Evolutionary conservation across 1,140 invertebrate genomes (phyloP), one percentile per base, ranked within the genome.

Genomic region (Dufourea novaeangliae): DNA sequence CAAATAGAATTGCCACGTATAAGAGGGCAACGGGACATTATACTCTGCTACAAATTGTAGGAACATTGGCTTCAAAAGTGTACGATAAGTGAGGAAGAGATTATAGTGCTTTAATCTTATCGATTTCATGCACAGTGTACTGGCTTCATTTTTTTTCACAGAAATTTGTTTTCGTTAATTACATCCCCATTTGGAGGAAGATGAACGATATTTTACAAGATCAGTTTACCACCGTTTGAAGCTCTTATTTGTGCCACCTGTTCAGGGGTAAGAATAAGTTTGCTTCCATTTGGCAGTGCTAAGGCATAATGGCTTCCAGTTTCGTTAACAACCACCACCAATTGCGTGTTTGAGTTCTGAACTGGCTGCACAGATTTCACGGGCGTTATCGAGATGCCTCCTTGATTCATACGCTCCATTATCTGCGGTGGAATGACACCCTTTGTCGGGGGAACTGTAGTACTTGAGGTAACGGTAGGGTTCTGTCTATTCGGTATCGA

Each of bases 291-390:
- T 0, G 92, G 92, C 27, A 92, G 59, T 14, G 90, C 89, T 17
- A 92, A 77, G 1, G 91, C 92, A 62, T 92, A 92, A 70, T 92
- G 91, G 74, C 90, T 92, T 34, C 92, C 92, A 7, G 91, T 91
- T 76, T 92, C 92, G 57, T 92, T 92, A 1, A 92, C 90, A n/a
- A 92, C 92, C 0, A 92, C 91, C 0, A 92, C 90, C 14, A 92
- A 32, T 32, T 92, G 88, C 0, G 91, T 91, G 1, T 66, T 67
- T 8, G 41, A 1, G 17, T 62, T 85, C 7, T 78, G 52, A 8
- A 79, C 44, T 0, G 78, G 52, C 2, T 79, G 61, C 20, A 80
- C 41, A 8, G 84, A 75, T 59, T 91, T 92, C 0, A 92, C 70
- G 0, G 92, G 92, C 5, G 91, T 92, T 32, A 92, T 91, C 3